Evolutionary conservation across 2,888 invertebrate species (phyloP), one percentile per base, ranked within the genome.

Genomic region (Homarus gammarus): DNA sequence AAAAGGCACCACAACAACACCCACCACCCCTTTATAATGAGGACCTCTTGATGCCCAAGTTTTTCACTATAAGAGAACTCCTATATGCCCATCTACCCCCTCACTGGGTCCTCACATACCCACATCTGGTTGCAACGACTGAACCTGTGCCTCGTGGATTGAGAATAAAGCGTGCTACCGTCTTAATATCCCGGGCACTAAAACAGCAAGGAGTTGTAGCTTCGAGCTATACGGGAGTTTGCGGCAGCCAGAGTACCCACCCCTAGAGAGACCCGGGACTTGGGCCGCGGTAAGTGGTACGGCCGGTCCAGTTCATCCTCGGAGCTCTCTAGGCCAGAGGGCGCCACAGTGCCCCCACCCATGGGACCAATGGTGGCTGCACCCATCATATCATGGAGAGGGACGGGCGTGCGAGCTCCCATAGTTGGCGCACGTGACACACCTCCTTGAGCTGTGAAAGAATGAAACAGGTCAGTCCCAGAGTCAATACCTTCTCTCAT

Each of bases 201-300:
- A 70, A 91, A 91, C 40, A 91, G 85, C 27, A 91, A 88, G 51
- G 91, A 91, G 49, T 90, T 90, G 73, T 91, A 91, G 70, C 91
- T 91, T 49, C 87, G 84, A 44, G 90, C 90, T 38, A 91, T 85
- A 73, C 91, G 86, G 18, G 90, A 90, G 36, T 77, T 77, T 27
- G 68, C 85, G 64, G 75, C 79, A 8, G 84, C 79, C 15, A 78
- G 61, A 36, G 83, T 89, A 92, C 92, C 88, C 89, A 92, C 92
- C 92, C 85, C 90, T 38, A 90, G 87, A 33, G 92, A 92, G 40
- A 83, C 89, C 36, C 92, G 87, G 18, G 92, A 92, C 61, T 91
- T 90, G 12, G 92, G 92, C 51, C 92, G 77, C 15, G 91, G 88
- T 36, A 91, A 64, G 51, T 89, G 92, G 81, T 91, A 91, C 5